Conservation (phyloP, 2,888 invertebrate species). For the Limnephilus rhombicus region DNA sequence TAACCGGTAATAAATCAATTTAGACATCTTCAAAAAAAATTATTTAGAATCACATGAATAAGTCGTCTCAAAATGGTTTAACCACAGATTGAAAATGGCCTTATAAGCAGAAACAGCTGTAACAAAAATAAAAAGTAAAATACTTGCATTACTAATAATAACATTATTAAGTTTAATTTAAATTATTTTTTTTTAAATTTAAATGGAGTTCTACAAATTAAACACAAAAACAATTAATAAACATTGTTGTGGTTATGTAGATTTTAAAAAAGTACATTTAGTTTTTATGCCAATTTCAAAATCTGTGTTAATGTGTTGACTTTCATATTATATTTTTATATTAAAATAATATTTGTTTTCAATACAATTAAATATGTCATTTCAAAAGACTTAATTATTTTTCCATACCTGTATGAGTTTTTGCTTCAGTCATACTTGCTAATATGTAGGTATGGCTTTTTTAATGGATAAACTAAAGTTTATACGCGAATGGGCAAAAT, state of each 20-base stretch:
- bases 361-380: background rate
- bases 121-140: no score
- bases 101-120: no score
- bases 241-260: background rate
- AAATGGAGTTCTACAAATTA: no score
- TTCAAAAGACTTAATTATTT: background rate
- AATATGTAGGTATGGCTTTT: background rate
- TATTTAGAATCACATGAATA: no score
- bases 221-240: no score
- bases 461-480: background rate
- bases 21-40: no score
- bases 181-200: no score
- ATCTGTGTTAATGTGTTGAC: background rate
- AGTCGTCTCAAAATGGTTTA: no score
- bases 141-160: no score
- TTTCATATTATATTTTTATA: background rate
- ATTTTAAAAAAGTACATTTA: background rate
- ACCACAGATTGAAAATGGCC: no score
- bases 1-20: no score
- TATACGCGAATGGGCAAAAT: background rate
- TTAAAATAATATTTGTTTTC: background rate
- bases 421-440: background rate
- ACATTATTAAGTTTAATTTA: no score
- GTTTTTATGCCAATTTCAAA: background rate
- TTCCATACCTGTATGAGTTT: background rate